Base-by-base conservation (phyloP, 2,797 vertebrate species). In the Perodicticus potto region DNA sequence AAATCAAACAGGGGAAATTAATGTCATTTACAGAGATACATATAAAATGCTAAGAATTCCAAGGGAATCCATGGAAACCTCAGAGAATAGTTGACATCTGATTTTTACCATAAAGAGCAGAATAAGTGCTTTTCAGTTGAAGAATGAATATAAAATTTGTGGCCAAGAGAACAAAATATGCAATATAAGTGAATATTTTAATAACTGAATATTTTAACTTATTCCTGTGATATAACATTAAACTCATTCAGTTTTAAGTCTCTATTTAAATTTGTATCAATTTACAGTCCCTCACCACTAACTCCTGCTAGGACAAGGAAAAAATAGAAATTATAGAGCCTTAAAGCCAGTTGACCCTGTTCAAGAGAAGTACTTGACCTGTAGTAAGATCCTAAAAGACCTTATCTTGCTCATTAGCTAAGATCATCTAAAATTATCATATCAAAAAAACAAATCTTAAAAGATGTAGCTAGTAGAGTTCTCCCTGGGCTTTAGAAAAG, bases 291-390 rank as follows among this genome's bases (percentile, higher is more conserved):
- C n/a, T 12, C 34, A 76, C 25, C 49, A 90, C 6, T 5, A 70
- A 4, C 8, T 17, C 11, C 2, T 40, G 5, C 55, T 3, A 12
- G 27, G n/a, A 74, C 17, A 80, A 7, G 70, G 9, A 61, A 8
- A 55, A 57, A 86, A 43, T 29, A 72, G n/a, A 83, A 86, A 90
- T 16, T 27, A 3, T 3, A 65, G 40, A 55, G 4, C 59, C 45
- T 65, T 82, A 61, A 83, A 81, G 74, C 14, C n/a, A 63, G 5
- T 22, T 86, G 17, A 77, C 14, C 20, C 13, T 70, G 14, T 72
- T 83, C 34, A 88, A 89, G 74, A 86, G 13, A 92, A 89, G 61
- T 67, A 61, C 10, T 72, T 82, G 40, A 74, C 67, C 65, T 61
- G 49, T 49, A 65, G 32, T 82, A 49, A 76, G 67, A 73, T 49